Evolutionary conservation across 92 coral and sea anemone genomes (phyloP).

Genomic region (Epizoanthus scotinus): DNA sequence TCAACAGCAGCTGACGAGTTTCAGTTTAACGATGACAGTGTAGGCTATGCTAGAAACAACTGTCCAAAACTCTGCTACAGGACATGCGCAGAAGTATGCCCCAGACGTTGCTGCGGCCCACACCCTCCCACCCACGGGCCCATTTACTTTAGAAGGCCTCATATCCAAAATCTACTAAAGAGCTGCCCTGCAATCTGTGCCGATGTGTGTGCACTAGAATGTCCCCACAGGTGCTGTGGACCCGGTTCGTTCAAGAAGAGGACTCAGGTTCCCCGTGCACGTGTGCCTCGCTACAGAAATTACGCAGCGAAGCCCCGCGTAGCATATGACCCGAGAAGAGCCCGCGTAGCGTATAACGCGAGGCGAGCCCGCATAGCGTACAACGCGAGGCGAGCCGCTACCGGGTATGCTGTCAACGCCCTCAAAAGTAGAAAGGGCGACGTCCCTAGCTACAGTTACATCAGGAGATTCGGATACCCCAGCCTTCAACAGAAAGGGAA

Average conservation of each 20-base stretch:
- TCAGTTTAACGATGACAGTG: constrained; percentile 15
- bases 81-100: constrained; percentile 74
- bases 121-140: constrained; percentile 56
- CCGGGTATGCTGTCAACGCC: constrained; percentile 3
- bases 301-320: constrained; percentile 12
- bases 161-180: constrained; percentile 49
- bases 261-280: constrained; percentile 35
- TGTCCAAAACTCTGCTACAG: constrained; percentile 80
- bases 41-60: constrained; percentile 12
- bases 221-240: constrained; percentile 94
- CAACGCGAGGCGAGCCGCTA: constrained; percentile 4
- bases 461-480: constrained; percentile 73
- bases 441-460: constrained; percentile 62
- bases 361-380: not conserved
- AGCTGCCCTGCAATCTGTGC: constrained; percentile 77
- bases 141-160: constrained; percentile 57
- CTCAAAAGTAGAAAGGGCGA: constrained; percentile 20
- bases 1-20: constrained; percentile 20
- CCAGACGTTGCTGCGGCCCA: constrained; percentile 95
- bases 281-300: not conserved
- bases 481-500: constrained; percentile 38
- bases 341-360: constrained; percentile 22
- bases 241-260: constrained; percentile 81
- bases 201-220: constrained; percentile 89
- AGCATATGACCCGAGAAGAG: not conserved